Conservation (phyloP, 1,140 invertebrate genomes). For the Globodera ellingtonae region DNA sequence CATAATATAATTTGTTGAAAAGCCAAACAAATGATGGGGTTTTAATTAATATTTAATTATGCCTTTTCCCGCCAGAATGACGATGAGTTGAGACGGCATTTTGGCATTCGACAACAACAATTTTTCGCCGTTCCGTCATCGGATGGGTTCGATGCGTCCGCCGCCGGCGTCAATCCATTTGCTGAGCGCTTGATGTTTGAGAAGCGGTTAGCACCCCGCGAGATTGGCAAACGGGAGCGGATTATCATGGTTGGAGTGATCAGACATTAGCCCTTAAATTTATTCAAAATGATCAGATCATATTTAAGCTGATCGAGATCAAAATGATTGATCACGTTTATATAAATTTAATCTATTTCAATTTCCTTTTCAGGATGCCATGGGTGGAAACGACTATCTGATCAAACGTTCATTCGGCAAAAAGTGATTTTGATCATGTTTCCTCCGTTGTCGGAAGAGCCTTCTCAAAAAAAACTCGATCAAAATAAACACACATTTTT, state of each 20-base stretch:
- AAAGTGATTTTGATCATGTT: background rate
- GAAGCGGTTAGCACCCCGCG: background rate
- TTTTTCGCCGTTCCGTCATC: background rate
- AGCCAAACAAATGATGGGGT: background rate
- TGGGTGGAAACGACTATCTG: constrained; percentile 12
- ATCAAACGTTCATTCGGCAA: background rate
- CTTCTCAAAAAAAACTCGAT: background rate
- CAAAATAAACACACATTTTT: background rate
- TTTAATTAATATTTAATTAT: background rate
- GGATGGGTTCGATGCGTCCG: background rate
- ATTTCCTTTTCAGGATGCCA: constrained; percentile 8
- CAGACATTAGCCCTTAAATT: too few relatives aligned
- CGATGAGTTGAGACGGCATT: background rate
- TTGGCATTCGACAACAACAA: background rate
- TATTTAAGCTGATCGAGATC: background rate
- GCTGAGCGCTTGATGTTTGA: background rate
- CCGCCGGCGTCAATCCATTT: background rate
- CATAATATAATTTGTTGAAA: too few relatives aligned
- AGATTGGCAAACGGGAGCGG: constrained; percentile 7
- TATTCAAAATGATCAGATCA: too few relatives aligned
- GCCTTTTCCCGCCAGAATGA: background rate
- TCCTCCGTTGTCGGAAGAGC: background rate
- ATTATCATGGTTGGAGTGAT: constrained; percentile 7
- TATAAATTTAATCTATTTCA: background rate
- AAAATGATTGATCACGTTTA: background rate